Conservation (phyloP, 1,140 invertebrate species). For the Centruroides sculpturatus region DNA sequence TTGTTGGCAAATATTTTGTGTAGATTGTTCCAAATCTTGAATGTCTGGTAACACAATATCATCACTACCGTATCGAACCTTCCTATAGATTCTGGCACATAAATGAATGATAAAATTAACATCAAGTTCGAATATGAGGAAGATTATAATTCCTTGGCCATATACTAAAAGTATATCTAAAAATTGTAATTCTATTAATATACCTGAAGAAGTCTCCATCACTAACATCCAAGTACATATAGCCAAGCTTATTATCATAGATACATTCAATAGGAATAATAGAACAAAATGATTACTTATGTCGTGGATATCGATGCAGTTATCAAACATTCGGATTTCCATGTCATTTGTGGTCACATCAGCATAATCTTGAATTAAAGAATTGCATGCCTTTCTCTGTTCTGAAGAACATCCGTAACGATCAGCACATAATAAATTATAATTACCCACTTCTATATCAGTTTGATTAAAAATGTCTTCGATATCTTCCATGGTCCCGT, state of each 20-base stretch:
- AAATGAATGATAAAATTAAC: conserved; percentile 53
- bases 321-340: not conserved
- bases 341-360: conserved; percentile 13
- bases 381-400: not conserved
- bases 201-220: conserved; percentile 66
- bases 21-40: conserved; percentile 36
- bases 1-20: conserved; percentile 69
- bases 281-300: conserved; percentile 65
- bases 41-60: conserved; percentile 48
- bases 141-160: conserved; percentile 69
- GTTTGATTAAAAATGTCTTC: too few species aligned
- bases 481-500: too few species aligned
- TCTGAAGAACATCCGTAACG: conserved; percentile 26
- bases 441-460: too few species aligned
- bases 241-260: conserved; percentile 80
- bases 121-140: conserved; percentile 68
- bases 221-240: conserved; percentile 76
- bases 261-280: conserved; percentile 57
- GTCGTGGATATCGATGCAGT: conserved; percentile 36
- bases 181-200: conserved; percentile 81
- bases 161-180: conserved; percentile 74
- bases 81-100: conserved; percentile 34
- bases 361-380: not conserved
- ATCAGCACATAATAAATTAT: too few species aligned
- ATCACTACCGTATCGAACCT: conserved; percentile 32